Percentiles rank a stretch among this genome's conserved stretches.
These are phyloP conservation scores for Toxotes chatareus DNA, from an alignment of 2,113 vertebrate species.

Conservation along the genomic window DNA sequence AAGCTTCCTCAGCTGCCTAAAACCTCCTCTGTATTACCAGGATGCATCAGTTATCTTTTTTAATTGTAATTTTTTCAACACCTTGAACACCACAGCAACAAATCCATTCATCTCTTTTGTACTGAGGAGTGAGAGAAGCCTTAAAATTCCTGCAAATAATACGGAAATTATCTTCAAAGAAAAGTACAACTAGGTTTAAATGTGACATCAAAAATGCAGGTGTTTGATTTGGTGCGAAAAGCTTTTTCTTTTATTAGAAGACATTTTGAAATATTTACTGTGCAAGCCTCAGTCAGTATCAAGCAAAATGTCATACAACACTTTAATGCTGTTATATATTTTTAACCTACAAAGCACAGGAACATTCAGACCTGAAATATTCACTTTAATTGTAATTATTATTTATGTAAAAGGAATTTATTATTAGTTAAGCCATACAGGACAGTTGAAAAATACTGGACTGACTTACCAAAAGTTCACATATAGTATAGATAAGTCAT, in stretches of 20 bases:
- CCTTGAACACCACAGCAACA: neutral
- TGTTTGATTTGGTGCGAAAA: too few species aligned
- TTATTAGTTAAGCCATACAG: neutral
- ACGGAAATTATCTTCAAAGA: neutral
- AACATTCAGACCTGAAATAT: neutral
- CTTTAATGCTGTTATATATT: neutral
- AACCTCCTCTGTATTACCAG: neutral
- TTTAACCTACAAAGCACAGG: neutral
- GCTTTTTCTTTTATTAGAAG: too few species aligned
- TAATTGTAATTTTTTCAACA: too few species aligned
- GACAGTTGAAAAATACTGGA: neutral
- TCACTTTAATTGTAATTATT: neutral
- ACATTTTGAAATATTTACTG: neutral
- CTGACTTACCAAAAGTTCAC: neutral
- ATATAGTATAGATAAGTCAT: neutral
- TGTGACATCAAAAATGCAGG: too few species aligned
- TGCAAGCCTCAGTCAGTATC: neutral
- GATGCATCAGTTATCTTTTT: slow-evolving; percentile 2
- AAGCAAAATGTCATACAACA: too few species aligned
- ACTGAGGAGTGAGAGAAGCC: neutral
- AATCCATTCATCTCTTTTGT: neutral
- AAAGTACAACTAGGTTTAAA: too few species aligned
- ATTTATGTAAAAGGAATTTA: neutral
- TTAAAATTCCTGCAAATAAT: neutral
- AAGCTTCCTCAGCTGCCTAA: neutral